A percentile compares a stretch with the other conserved stretches of the same genome.
These are phyloP conservation scores for Leptonema lineaticorne DNA, from an alignment of 1,140 invertebrate genomes.

Conservation along the genomic window DNA sequence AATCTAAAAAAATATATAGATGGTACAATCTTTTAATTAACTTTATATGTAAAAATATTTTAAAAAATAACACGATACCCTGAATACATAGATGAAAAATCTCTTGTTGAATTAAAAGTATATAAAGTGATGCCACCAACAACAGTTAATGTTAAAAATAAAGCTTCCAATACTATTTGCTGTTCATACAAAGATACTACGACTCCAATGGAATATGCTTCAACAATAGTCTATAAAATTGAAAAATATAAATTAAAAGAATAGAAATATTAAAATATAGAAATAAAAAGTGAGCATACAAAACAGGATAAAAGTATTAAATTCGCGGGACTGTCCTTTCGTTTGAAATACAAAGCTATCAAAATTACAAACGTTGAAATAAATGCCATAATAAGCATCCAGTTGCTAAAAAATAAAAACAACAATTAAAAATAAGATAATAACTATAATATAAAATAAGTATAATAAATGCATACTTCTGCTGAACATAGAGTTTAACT, in stretches of 20 bases:
- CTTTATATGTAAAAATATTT: not conserved
- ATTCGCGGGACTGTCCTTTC: slow-evolving; percentile 67
- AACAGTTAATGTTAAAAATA: slow-evolving; percentile 71
- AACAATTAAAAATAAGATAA: not conserved
- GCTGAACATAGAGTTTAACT: slow-evolving; percentile 66
- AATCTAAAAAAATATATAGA: slow-evolving; percentile 60
- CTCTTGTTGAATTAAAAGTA: slow-evolving; percentile 79
- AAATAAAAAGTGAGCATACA: slow-evolving; percentile 58
- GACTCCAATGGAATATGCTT: slow-evolving; percentile 73
- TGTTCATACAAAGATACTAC: slow-evolving; percentile 74
- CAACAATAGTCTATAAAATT: slow-evolving; percentile 67
- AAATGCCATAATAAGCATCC: slow-evolving; percentile 63
- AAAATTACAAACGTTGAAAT: slow-evolving; percentile 61
- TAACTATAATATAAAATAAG: slow-evolving; percentile 7
- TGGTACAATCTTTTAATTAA: not conserved
- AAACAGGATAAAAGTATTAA: slow-evolving; percentile 67
- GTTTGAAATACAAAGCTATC: slow-evolving; percentile 63
- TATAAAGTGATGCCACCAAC: slow-evolving; percentile 71
- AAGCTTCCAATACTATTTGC: slow-evolving; percentile 71
- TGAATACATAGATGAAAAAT: slow-evolving; percentile 75
- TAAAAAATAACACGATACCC: slow-evolving; percentile 58
- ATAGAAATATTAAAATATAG: not conserved
- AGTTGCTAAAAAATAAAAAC: slow-evolving; percentile 58
- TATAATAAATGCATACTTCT: slow-evolving; percentile 59
- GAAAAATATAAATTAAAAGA: slow-evolving; percentile 6